Percentiles rank a stretch among this genome's conserved stretches.
These are phyloP conservation scores for Cinclus mexicanus DNA, from an alignment of 2,113 vertebrate species.

Conservation along the genomic window DNA sequence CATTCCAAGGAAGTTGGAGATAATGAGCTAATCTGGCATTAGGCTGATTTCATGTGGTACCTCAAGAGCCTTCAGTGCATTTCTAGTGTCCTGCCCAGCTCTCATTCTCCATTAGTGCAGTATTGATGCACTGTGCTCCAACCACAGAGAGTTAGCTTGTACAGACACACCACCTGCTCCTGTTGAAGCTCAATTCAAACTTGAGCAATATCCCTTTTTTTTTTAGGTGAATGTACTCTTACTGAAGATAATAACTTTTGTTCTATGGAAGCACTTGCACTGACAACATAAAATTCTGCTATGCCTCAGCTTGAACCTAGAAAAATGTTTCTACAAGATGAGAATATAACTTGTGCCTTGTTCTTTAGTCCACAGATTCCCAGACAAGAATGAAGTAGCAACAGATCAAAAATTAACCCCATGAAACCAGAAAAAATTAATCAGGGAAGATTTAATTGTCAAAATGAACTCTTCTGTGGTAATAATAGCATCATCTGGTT, in stretches of 20 bases:
- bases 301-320: background rate
- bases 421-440: background rate
- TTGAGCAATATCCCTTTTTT: background rate
- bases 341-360: background rate
- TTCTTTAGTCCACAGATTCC: background rate
- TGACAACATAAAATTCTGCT: background rate
- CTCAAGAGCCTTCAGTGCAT: background rate
- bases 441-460: background rate
- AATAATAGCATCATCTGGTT: background rate
- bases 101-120: background rate
- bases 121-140: background rate
- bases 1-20: background rate
- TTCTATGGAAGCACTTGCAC: background rate
- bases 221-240: background rate
- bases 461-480: background rate
- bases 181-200: background rate
- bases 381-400: background rate
- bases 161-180: background rate
- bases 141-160: background rate
- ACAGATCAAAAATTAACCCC: background rate
- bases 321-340: background rate
- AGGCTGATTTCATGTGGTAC: background rate
- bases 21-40: rapidly evolving
- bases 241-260: background rate
- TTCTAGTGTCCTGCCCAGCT: background rate